These are phyloP conservation scores for Strigops habroptila DNA, from an alignment of 2,113 vertebrate genomes.

Conservation along the genomic window DNA sequence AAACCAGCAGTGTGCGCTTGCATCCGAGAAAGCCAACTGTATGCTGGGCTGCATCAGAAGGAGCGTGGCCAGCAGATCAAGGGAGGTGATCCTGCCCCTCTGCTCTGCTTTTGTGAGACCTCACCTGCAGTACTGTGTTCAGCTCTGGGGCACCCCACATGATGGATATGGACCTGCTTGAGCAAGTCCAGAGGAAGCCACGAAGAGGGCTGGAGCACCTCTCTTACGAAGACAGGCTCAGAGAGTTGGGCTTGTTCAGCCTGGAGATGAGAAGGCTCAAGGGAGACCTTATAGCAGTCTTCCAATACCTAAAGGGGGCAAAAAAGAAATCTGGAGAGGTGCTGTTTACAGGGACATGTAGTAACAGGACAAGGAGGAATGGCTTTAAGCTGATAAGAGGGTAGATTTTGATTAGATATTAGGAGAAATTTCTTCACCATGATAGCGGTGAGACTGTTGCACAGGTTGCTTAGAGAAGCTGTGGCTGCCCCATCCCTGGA, in stretches of 20 bases:
- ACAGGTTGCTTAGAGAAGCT: too few relatives aligned
- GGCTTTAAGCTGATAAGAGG: too few relatives aligned
- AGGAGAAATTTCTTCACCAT: too few relatives aligned
- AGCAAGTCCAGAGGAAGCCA: neutral
- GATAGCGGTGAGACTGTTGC: too few relatives aligned
- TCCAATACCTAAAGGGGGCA: neutral
- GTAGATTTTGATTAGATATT: too few relatives aligned
- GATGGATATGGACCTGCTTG: neutral
- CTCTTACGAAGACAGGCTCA: neutral
- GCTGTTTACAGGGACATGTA: too few relatives aligned
- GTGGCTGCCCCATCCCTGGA: too few relatives aligned
- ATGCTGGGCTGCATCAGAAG: neutral
- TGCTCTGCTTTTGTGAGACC: neutral
- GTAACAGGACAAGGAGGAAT: too few relatives aligned
- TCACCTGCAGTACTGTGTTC: neutral
- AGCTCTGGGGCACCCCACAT: neutral
- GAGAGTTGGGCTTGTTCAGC: neutral
- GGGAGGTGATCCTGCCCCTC: neutral
- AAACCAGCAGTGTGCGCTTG: neutral
- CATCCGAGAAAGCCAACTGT: neutral
- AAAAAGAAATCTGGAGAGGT: neutral
- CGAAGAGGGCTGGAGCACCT: neutral
- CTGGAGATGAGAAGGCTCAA: neutral
- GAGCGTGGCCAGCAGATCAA: neutral
- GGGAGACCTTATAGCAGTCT: neutral